Percentiles rank a stretch among this genome's conserved stretches.
phyloP scores from a whole-genome alignment of 2,888 invertebrate species.

The Andrena flavipes region DNA sequence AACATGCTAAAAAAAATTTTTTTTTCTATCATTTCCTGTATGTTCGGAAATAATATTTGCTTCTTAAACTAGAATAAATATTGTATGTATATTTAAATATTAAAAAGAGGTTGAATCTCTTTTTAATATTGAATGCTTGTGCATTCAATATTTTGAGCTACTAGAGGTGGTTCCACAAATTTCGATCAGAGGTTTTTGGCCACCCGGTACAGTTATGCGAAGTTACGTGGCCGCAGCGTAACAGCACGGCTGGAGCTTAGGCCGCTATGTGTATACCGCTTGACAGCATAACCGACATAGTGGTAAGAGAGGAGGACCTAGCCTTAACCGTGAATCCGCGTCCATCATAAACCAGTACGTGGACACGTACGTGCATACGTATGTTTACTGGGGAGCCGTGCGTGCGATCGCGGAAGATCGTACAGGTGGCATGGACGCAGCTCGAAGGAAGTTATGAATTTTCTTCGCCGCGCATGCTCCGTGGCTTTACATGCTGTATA shows the following conservation, averaged over 20 bases:
- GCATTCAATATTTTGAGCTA: too few species aligned
- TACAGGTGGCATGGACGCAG: slow-evolving; percentile 34
- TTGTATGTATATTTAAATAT: too few species aligned
- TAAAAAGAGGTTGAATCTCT: too few species aligned
- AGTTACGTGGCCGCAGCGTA: slow-evolving; percentile 23
- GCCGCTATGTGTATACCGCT: slow-evolving; percentile 73
- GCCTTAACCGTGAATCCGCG: slow-evolving; percentile 64
- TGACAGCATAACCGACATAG: slow-evolving; percentile 75
- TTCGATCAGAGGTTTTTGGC: neutral
- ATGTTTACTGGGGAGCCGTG: slow-evolving; percentile 27
- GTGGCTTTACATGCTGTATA: neutral
- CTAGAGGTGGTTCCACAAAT: too few species aligned
- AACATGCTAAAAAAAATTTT: too few species aligned
- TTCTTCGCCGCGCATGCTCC: slow-evolving; percentile 18
- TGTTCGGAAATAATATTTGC: too few species aligned
- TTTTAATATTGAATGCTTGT: too few species aligned
- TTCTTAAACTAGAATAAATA: too few species aligned
- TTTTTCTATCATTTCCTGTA: too few species aligned
- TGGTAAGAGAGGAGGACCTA: slow-evolving; percentile 71
- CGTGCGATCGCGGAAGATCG: slow-evolving; percentile 34
- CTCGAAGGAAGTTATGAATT: slow-evolving; percentile 34
- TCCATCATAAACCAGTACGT: slow-evolving; percentile 60
- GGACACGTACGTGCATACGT: slow-evolving; percentile 26
- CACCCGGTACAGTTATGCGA: slow-evolving; percentile 6
- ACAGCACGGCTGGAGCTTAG: slow-evolving; percentile 39